phyloP scores from a whole-genome alignment of 1,140 invertebrate species.

The Cotesia vestalis region DNA sequence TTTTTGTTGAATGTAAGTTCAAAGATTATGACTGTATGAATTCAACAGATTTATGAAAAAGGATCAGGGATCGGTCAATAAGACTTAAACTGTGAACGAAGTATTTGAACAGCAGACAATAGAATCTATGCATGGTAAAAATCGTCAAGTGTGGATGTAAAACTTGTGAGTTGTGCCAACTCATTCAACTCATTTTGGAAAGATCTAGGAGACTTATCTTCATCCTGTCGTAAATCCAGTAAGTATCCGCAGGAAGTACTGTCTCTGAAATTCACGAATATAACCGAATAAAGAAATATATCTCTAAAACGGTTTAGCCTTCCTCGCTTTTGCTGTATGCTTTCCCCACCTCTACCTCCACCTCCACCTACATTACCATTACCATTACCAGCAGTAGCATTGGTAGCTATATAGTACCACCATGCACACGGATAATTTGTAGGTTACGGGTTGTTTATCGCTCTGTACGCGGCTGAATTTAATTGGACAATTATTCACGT shows the following conservation, averaged over 20 bases:
- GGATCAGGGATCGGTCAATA: too few relatives aligned
- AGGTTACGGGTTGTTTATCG: conserved; percentile 25
- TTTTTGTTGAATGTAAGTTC: too few relatives aligned
- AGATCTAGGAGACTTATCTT: background rate
- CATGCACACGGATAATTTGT: conserved; percentile 24
- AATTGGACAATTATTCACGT: conserved; percentile 33
- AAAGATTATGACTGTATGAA: too few relatives aligned
- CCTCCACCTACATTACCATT: too few relatives aligned
- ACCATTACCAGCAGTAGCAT: background rate
- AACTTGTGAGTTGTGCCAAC: conserved; percentile 16
- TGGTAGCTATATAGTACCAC: background rate
- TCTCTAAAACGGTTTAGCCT: background rate
- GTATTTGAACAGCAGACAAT: background rate
- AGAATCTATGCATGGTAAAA: background rate
- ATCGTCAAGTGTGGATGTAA: conserved; percentile 2
- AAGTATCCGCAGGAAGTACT: conserved; percentile 9
- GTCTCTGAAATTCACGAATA: background rate
- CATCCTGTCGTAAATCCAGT: conserved; percentile 20
- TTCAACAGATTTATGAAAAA: too few relatives aligned
- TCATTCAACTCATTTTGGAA: conserved; percentile 10
- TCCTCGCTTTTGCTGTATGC: background rate
- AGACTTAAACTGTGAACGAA: too few relatives aligned
- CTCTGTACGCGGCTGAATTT: conserved; percentile 22
- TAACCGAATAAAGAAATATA: conserved; percentile 24
- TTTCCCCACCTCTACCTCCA: background rate